phyloP scores from a whole-genome alignment of 2,113 vertebrate genomes.

The Oreocharis arfaki region DNA sequence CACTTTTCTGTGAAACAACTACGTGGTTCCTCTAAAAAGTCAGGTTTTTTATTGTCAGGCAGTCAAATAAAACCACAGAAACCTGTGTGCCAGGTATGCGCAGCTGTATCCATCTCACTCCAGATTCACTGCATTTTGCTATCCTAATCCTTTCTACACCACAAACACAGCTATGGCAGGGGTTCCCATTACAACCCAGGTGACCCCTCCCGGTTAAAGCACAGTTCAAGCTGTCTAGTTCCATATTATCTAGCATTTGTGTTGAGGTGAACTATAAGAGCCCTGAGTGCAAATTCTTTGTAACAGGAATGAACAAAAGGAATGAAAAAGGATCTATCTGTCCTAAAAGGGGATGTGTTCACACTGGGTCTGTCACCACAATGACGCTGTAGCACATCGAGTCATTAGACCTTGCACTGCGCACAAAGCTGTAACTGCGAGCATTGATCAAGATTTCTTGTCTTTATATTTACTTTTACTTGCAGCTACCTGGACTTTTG shows the following conservation, averaged over 20 bases:
- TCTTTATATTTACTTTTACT: background rate
- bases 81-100: background rate
- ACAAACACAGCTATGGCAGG: background rate
- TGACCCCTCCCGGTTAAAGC: background rate
- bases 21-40: conserved; percentile 28
- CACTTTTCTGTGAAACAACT: conserved; percentile 37
- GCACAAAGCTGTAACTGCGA: background rate
- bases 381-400: background rate
- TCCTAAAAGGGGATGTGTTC: background rate
- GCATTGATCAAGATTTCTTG: background rate
- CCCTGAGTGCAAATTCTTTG: background rate
- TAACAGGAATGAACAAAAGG: background rate
- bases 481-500: background rate
- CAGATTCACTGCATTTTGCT: background rate
- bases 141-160: background rate
- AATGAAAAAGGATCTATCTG: background rate
- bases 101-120: conserved; percentile 13
- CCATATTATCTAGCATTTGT: background rate
- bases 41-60: conserved; percentile 35
- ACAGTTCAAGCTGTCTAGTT: background rate
- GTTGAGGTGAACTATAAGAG: background rate
- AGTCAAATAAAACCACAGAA: conserved; percentile 1
- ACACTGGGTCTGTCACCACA: background rate
- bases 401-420: background rate
- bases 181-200: background rate